These are phyloP conservation scores for Eugnorisma glareosa DNA, from an alignment of 2,888 invertebrate species.

Conservation along the genomic window DNA sequence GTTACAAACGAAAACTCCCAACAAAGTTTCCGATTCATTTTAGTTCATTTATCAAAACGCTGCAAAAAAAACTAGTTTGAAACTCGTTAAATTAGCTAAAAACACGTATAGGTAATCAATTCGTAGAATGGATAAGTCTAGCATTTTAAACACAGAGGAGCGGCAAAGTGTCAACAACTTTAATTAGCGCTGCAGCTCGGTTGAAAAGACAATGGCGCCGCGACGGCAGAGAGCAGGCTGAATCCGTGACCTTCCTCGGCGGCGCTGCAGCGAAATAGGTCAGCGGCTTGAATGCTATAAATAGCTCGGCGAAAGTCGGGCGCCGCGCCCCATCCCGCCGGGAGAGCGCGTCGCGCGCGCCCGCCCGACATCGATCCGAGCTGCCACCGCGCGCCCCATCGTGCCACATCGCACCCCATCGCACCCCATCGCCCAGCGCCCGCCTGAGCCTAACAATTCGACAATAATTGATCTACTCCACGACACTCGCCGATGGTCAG, in stretches of 20 bases:
- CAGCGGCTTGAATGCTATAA: constrained; percentile 90
- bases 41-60: constrained; percentile 22
- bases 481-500: constrained; percentile 50
- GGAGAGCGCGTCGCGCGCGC: constrained; percentile 73
- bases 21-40: constrained; percentile 27
- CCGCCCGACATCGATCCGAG: constrained; percentile 63
- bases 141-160: constrained; percentile 75
- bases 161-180: constrained; percentile 88
- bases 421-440: constrained; percentile 64
- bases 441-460: constrained; percentile 70
- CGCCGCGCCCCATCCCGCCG: constrained; percentile 86
- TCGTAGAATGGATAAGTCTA: constrained; percentile 69
- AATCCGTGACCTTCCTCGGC: constrained; percentile 90
- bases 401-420: constrained; percentile 59
- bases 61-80: constrained; percentile 7
- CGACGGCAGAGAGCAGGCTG: constrained; percentile 86
- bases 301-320: constrained; percentile 90
- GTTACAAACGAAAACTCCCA: constrained; percentile 5
- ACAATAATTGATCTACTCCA: constrained; percentile 74
- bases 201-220: constrained; percentile 89
- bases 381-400: constrained; percentile 65
- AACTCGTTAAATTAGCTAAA: constrained; percentile 41
- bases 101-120: constrained; percentile 66
- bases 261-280: constrained; percentile 90
- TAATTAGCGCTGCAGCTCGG: constrained; percentile 89